These are phyloP conservation scores for Xestia ashworthii DNA, from an alignment of 2,888 invertebrate species.

Conservation along the genomic window DNA sequence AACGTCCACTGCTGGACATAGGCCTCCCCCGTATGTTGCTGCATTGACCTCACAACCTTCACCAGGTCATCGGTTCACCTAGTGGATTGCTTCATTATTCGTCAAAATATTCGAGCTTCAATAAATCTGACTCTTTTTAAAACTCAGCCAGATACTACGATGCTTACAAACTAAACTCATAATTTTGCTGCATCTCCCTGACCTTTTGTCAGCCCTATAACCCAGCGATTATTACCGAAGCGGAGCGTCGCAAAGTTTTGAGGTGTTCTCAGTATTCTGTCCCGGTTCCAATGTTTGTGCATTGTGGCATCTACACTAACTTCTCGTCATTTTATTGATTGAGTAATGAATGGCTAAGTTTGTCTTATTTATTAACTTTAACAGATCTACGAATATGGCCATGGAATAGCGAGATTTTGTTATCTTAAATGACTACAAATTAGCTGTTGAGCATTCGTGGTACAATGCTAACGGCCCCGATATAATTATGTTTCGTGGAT, in stretches of 20 bases:
- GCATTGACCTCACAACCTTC: too few species aligned
- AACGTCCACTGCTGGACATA: too few species aligned
- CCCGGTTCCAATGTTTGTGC: conserved; percentile 55
- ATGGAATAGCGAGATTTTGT: neutral
- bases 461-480: neutral
- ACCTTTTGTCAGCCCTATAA: conserved; percentile 50
- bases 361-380: neutral
- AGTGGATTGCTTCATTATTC: neutral
- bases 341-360: conserved; percentile 16
- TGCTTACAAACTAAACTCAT: too few species aligned
- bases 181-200: neutral
- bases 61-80: too few species aligned
- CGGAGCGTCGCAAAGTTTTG: conserved; percentile 59
- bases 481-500: neutral
- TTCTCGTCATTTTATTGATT: conserved; percentile 43
- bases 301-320: conserved; percentile 62
- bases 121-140: neutral
- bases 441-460: neutral
- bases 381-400: neutral
- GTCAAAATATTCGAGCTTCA: neutral
- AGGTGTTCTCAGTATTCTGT: conserved; percentile 53
- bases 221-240: conserved; percentile 58
- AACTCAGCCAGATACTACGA: neutral
- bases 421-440: neutral
- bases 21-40: too few species aligned